Percentiles rank a stretch among this genome's conserved stretches.
Conservation (phyloP, 2,888 invertebrate species). For the Microctonus hyperodae region DNA sequence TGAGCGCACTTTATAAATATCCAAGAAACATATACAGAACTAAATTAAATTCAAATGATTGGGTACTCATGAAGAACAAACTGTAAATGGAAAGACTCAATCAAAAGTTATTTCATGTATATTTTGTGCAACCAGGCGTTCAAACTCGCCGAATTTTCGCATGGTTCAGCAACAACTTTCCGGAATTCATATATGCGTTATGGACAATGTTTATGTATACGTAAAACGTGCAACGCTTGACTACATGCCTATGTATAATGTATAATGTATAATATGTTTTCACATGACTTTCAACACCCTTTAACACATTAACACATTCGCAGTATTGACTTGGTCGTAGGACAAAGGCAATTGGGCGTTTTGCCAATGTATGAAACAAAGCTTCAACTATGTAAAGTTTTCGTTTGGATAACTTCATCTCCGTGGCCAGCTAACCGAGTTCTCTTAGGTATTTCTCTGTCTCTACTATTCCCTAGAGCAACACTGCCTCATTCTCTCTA, state of each 20-base stretch:
- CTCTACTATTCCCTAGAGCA: constrained; percentile 13
- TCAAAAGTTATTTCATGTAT: constrained; percentile 49
- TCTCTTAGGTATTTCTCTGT: constrained; percentile 31
- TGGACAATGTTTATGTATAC: background rate
- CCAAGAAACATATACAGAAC: background rate
- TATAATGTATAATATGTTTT: background rate
- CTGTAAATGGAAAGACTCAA: constrained; percentile 50
- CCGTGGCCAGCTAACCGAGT: constrained; percentile 37
- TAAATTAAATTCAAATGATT: background rate
- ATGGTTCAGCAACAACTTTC: constrained; percentile 7
- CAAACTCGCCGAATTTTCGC: constrained; percentile 6
- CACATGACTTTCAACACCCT: background rate
- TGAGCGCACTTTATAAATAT: constrained; percentile 10
- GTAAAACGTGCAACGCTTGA: background rate
- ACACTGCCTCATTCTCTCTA: background rate
- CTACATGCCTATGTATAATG: background rate
- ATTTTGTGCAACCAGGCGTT: constrained; percentile 7
- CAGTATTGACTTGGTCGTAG: constrained; percentile 24
- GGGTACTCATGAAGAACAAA: background rate
- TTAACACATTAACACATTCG: background rate
- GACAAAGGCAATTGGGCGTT: constrained; percentile 46
- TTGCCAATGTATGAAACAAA: constrained; percentile 57
- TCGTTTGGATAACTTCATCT: too few species aligned
- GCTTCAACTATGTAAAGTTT: constrained; percentile 49
- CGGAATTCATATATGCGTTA: background rate